Conservation (phyloP, 2,113 vertebrate genomes). For the Tragulus kanchil region DNA sequence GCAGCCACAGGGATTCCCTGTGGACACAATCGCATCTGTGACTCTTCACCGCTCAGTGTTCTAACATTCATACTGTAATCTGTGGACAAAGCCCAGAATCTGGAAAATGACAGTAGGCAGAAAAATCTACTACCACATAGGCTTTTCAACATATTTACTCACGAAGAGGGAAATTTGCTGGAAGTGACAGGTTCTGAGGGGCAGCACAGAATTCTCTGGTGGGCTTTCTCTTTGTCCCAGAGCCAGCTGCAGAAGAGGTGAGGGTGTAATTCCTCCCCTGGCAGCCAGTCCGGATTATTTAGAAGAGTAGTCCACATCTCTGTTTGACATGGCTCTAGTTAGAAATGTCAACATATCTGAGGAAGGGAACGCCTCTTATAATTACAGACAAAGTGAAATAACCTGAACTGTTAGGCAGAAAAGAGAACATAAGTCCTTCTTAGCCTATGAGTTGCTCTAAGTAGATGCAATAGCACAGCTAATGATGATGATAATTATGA, state of each 20-base stretch:
- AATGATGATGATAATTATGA: not conserved
- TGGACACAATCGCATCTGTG: not conserved
- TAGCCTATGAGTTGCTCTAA: accelerated
- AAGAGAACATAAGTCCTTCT: not conserved
- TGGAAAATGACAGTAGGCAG: not conserved
- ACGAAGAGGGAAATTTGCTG: not conserved
- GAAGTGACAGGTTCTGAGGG: not conserved
- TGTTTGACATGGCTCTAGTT: not conserved
- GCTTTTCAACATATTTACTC: not conserved
- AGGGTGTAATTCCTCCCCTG: too few relatives aligned
- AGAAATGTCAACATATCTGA: not conserved
- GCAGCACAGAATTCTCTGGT: not conserved
- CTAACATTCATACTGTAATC: not conserved
- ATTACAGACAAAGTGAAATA: not conserved
- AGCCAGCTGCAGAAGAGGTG: too few relatives aligned
- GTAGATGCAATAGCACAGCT: accelerated
- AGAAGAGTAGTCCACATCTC: not conserved
- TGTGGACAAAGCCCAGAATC: not conserved
- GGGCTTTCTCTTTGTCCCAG: not conserved
- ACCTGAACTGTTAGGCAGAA: not conserved
- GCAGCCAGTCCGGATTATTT: not conserved
- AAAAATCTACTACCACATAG: not conserved
- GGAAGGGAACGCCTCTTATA: not conserved
- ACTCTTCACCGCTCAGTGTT: not conserved
- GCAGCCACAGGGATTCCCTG: not conserved